Percentiles rank a stretch among this genome's conserved stretches.
phyloP scores from a whole-genome alignment of 2,113 vertebrate genomes.

The Dicerorhinus sumatrensis region DNA sequence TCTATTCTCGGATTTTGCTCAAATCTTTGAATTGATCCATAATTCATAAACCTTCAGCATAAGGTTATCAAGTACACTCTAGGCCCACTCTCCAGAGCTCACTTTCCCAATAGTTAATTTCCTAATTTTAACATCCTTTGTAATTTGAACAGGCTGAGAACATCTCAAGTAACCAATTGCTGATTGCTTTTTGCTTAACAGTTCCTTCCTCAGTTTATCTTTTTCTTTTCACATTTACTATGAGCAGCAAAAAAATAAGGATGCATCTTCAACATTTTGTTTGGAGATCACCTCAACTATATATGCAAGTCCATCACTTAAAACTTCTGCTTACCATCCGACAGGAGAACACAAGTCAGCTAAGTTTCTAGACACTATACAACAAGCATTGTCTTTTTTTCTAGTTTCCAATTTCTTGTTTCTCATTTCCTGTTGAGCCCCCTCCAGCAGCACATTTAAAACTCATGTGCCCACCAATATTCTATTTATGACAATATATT shows the following conservation, averaged over 20 bases:
- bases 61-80: not conserved
- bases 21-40: not conserved
- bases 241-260: not conserved
- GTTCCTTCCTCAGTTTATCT: not conserved
- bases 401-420: not conserved
- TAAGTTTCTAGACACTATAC: not conserved
- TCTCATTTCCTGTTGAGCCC: not conserved
- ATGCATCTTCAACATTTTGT: not conserved
- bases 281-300: not conserved
- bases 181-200: not conserved
- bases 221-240: not conserved
- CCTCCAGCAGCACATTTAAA: not conserved
- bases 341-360: not conserved
- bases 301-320: not conserved
- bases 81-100: accelerated
- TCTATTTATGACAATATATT: not conserved
- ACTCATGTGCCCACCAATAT: not conserved
- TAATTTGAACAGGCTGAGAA: not conserved
- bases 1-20: not conserved
- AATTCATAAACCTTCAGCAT: not conserved
- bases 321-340: not conserved
- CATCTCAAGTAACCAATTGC: not conserved
- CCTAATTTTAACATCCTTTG: not conserved
- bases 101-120: not conserved
- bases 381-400: not conserved